These are phyloP conservation scores for Brassicogethes aeneus DNA, from an alignment of 2,888 invertebrate species.

Conservation along the genomic window DNA sequence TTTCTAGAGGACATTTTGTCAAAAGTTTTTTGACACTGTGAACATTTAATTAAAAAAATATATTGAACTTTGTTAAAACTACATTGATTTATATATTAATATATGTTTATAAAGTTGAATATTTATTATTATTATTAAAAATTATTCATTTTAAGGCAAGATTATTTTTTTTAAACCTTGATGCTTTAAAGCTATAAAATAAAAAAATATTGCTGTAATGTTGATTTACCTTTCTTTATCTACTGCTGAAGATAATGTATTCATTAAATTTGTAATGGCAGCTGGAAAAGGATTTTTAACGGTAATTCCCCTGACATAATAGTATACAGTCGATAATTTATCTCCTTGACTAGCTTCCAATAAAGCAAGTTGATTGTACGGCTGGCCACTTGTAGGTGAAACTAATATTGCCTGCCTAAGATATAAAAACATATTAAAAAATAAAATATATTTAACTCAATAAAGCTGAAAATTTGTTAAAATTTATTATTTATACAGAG, in stretches of 20 bases:
- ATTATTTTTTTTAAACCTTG: not conserved
- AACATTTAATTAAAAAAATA: too few species aligned
- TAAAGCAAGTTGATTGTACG: slow-evolving; percentile 81
- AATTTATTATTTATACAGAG: too few species aligned
- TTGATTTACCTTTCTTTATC: slow-evolving; percentile 39
- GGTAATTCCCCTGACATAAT: slow-evolving; percentile 75
- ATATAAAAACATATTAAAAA: too few species aligned
- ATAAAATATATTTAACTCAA: too few species aligned
- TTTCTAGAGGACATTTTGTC: too few species aligned
- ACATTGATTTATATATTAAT: too few species aligned
- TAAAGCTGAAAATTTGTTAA: too few species aligned
- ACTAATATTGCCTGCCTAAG: slow-evolving; percentile 67
- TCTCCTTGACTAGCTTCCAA: slow-evolving; percentile 74
- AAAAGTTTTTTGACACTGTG: too few species aligned
- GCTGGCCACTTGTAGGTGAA: slow-evolving; percentile 73
- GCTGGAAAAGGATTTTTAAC: slow-evolving; percentile 81
- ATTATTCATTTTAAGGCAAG: too few species aligned
- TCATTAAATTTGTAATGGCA: slow-evolving; percentile 69
- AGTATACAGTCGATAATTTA: slow-evolving; percentile 74
- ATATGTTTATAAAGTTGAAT: too few species aligned
- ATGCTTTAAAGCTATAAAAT: not conserved
- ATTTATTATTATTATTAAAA: too few species aligned
- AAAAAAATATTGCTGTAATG: not conserved
- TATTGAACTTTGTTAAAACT: too few species aligned
- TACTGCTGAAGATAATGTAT: slow-evolving; percentile 54